phyloP scores from a whole-genome alignment of 2,888 invertebrate species.

The Exephanes ischioxanthus region DNA sequence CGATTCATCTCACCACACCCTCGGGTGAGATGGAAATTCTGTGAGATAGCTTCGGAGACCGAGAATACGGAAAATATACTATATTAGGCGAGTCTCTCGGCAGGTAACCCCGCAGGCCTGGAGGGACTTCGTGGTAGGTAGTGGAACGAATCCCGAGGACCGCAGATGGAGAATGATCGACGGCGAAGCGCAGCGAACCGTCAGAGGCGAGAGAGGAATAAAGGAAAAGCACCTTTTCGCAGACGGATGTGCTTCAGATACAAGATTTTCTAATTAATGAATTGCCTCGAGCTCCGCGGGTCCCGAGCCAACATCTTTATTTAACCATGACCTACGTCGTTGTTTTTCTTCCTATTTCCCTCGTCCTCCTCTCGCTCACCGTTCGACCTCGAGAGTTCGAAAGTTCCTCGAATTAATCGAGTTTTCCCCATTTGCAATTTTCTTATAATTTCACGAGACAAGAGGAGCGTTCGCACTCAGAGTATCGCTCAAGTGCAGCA shows the following conservation, averaged over 20 bases:
- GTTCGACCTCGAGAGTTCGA: not conserved
- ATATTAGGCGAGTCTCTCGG: not conserved
- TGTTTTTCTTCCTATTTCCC: not conserved
- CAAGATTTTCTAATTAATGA: conserved; percentile 45
- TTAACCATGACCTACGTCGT: conserved; percentile 7
- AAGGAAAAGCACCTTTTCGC: conserved; percentile 23
- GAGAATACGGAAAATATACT: not conserved
- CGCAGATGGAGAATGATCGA: conserved; percentile 7
- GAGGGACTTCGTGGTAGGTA: not conserved
- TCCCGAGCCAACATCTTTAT: not conserved
- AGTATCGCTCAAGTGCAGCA: not conserved
- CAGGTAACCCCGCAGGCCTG: not conserved
- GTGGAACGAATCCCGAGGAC: not conserved
- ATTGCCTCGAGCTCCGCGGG: conserved; percentile 9
- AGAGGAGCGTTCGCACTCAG: not conserved
- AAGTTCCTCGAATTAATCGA: conserved; percentile 49
- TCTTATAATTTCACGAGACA: conserved; percentile 5
- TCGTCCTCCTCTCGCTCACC: not conserved
- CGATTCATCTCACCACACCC: conserved; percentile 1
- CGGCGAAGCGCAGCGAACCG: not conserved
- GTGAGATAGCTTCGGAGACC: not conserved
- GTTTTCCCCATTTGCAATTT: conserved; percentile 11
- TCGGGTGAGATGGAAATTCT: not conserved
- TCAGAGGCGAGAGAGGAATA: not conserved
- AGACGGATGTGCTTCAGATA: conserved; percentile 26